Evolutionary conservation across 1,140 invertebrate genomes (phyloP), one percentile per base, ranked within the genome.

Genomic region (Ceratoteleas bidentatus): DNA sequence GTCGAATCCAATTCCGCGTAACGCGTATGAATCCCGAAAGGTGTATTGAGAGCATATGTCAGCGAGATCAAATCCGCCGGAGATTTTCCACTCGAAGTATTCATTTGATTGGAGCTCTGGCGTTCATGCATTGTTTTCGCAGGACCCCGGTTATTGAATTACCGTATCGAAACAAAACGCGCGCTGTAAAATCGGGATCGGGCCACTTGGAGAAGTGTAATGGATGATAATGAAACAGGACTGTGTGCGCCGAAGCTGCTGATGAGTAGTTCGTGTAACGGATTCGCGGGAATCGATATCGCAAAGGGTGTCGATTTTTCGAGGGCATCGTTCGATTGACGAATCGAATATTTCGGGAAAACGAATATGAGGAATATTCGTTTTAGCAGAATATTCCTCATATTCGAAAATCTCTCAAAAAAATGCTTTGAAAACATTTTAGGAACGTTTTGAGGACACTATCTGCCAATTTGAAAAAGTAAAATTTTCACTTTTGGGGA

Each of bases 71-170:
- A 80, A 74, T 64, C 61, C 58, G 53, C 33, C 34, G n/a, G 62
- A 74, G 64, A 81, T 81, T 81, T 74, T 74, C 64, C 58, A 64
- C 77, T 73, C 14, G 15, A 69, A 62, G n/a, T 74, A 73, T 57
- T 80, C 73, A 80, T 74, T 73, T 69, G 56, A 80, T 73, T 68
- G n/a, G n/a, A n/a, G 56, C 56, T 34, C 6, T 10, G 9, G 7
- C 13, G 36, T 61, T 45, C 61, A n/a, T 52, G 40, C 2, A 54
- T 77, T 72, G 66, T 78, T 78, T 65, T 45, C 56, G 8, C 36
- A 47, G 10, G 38, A 49, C 62, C 43, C 24, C 56, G 45, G 9
- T 61, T 43, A 62, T 76, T 76, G 38, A 43, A 52, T 62, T 56
- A 76, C n/a, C 9, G 24, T 52, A 52, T 45, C 15, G 43, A 15